Evolutionary conservation across 2,113 vertebrate species (phyloP).

Genomic region (Lepidothrix coronata): DNA sequence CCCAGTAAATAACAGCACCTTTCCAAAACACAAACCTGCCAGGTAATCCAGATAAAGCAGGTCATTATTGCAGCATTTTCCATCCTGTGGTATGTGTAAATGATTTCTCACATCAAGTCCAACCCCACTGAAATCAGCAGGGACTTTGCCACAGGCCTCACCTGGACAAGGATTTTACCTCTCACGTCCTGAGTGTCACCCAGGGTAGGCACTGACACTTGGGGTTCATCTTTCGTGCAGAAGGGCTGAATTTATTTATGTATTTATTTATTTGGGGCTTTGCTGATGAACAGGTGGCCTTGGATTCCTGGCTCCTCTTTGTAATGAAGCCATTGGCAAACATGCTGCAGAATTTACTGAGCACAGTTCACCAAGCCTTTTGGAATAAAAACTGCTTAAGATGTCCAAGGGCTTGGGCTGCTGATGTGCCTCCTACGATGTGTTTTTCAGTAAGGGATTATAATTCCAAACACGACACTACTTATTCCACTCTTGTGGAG

Average conservation of each 20-base stretch:
- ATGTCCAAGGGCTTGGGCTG: conserved; percentile 12
- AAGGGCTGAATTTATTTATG: background rate
- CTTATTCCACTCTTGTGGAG: conserved; percentile 74
- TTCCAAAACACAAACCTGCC: background rate
- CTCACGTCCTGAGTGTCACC: background rate
- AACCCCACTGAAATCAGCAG: background rate
- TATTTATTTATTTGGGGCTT: background rate
- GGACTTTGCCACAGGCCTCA: background rate
- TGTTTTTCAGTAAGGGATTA: conserved; percentile 55
- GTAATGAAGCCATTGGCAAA: background rate
- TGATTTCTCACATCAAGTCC: background rate
- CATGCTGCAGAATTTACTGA: background rate
- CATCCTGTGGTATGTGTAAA: background rate
- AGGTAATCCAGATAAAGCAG: background rate
- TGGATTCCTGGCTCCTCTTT: background rate
- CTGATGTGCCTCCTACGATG: background rate
- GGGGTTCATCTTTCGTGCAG: background rate
- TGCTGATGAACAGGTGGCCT: background rate
- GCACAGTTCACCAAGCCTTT: background rate
- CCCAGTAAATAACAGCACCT: background rate
- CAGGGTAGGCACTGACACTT: background rate
- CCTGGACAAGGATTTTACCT: background rate
- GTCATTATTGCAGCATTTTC: background rate
- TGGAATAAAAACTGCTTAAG: conserved; percentile 33
- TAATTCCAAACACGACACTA: conserved; percentile 69